A percentile compares a stretch with the other conserved stretches of the same genome.
phyloP scores from a whole-genome alignment of 2,797 vertebrate genomes.

The Serranus cabrilla region DNA sequence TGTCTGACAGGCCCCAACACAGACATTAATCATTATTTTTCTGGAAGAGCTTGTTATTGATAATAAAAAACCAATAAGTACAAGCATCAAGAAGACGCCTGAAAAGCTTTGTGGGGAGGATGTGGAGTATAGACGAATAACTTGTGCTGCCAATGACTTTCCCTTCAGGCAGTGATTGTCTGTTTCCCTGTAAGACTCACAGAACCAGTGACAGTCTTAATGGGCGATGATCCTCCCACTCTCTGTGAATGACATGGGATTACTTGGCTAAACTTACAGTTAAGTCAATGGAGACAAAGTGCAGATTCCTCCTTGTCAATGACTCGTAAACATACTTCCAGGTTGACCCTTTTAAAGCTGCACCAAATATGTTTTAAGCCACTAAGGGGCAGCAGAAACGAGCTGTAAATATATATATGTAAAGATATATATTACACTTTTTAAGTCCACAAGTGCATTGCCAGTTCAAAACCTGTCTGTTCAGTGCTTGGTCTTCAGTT shows the following conservation, averaged over 20 bases:
- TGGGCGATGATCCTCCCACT: constrained; percentile 27
- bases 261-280: constrained; percentile 29
- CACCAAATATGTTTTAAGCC: not conserved
- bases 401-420: too few relatives aligned
- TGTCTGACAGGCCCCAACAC: constrained; percentile 19
- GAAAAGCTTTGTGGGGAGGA: not conserved
- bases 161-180: constrained; percentile 29
- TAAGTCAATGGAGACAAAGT: constrained; percentile 5
- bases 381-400: constrained; percentile 1
- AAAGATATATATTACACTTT: too few relatives aligned
- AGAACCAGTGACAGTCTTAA: constrained; percentile 1
- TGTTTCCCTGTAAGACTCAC: constrained; percentile 5
- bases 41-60: constrained; percentile 6
- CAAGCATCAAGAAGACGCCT: constrained; percentile 10
- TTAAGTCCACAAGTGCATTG: too few relatives aligned
- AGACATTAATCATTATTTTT: not conserved
- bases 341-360: not conserved
- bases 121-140: not conserved
- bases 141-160: constrained; percentile 20
- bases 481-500: too few relatives aligned
- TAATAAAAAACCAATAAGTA: not conserved
- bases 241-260: constrained; percentile 18
- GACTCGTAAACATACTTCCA: constrained; percentile 19
- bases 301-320: constrained; percentile 29
- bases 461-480: too few relatives aligned